phyloP scores from a whole-genome alignment of 2,797 vertebrate genomes.

The Phalanger gymnotis region DNA sequence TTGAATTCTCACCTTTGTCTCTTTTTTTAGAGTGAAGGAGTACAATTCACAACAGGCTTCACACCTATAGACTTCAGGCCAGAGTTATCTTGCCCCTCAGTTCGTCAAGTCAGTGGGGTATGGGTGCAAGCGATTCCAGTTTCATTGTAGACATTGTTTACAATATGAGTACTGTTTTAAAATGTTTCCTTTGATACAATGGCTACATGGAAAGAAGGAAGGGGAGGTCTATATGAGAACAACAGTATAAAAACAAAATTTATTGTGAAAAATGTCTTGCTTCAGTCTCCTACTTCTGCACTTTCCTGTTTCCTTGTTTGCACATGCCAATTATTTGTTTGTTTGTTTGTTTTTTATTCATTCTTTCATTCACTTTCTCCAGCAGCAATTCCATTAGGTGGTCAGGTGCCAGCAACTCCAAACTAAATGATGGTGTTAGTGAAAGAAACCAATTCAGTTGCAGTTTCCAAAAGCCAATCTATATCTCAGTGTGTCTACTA shows the following conservation, averaged over 20 bases:
- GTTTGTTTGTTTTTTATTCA: no score
- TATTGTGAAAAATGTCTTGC: not conserved
- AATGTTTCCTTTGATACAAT: not conserved
- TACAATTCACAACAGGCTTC: not conserved
- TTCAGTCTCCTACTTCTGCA: not conserved
- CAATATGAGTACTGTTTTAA: not conserved
- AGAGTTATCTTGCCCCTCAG: not conserved
- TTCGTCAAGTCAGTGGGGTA: not conserved
- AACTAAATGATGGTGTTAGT: constrained; percentile 71
- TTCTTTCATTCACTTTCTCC: constrained; percentile 68
- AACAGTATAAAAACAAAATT: not conserved
- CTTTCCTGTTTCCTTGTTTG: not conserved
- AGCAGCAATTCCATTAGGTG: constrained; percentile 71
- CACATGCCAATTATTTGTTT: not conserved
- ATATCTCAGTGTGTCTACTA: constrained; percentile 13
- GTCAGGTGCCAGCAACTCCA: constrained; percentile 51
- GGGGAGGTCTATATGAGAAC: not conserved
- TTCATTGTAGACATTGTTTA: not conserved
- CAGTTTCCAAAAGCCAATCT: constrained; percentile 43
- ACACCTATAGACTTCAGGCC: not conserved
- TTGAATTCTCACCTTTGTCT: no score
- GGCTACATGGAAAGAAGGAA: not conserved
- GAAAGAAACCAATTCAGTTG: constrained; percentile 69
- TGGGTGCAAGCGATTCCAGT: not conserved
- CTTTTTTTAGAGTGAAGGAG: not conserved